phyloP scores from a whole-genome alignment of 2,797 vertebrate genomes.

The Anas flavirostris region DNA sequence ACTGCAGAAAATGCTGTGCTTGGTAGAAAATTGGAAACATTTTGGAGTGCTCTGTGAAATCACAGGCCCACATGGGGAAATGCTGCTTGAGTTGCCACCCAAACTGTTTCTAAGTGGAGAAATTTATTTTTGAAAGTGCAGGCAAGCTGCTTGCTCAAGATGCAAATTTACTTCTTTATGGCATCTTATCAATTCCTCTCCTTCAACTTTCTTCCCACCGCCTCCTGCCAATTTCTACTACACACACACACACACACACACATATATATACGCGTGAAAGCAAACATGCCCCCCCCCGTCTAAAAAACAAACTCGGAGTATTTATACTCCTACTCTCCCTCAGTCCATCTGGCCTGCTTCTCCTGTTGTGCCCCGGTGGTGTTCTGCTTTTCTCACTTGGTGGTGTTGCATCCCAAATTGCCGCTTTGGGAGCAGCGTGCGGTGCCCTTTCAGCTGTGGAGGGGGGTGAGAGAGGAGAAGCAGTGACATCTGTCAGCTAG shows the following conservation, averaged over 20 bases:
- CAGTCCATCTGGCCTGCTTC: constrained; percentile 59
- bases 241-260: neutral
- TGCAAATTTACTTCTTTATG: constrained; percentile 47
- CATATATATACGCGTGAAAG: neutral
- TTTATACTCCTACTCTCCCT: constrained; percentile 51
- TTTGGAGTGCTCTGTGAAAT: neutral
- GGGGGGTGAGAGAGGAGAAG: constrained; percentile 1
- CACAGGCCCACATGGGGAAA: neutral
- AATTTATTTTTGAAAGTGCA: constrained; percentile 41
- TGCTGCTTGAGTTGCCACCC: constrained; percentile 12
- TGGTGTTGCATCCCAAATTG: neutral
- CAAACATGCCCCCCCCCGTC: neutral
- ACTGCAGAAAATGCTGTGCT: neutral
- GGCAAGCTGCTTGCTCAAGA: constrained; percentile 27
- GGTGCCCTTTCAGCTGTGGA: constrained; percentile 16
- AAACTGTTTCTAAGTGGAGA: constrained; percentile 24
- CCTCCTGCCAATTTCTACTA: constrained; percentile 50
- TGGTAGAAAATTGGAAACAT: constrained; percentile 11
- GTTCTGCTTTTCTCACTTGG: constrained; percentile 40
- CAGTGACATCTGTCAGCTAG: constrained; percentile 51
- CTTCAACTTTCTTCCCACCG: neutral
- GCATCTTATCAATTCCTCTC: constrained; percentile 34
- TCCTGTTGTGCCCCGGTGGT: constrained; percentile 27
- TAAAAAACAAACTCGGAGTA: neutral
- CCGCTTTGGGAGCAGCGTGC: neutral